phyloP scores from a whole-genome alignment of 2,113 vertebrate genomes.

The Pluvianellus socialis region DNA sequence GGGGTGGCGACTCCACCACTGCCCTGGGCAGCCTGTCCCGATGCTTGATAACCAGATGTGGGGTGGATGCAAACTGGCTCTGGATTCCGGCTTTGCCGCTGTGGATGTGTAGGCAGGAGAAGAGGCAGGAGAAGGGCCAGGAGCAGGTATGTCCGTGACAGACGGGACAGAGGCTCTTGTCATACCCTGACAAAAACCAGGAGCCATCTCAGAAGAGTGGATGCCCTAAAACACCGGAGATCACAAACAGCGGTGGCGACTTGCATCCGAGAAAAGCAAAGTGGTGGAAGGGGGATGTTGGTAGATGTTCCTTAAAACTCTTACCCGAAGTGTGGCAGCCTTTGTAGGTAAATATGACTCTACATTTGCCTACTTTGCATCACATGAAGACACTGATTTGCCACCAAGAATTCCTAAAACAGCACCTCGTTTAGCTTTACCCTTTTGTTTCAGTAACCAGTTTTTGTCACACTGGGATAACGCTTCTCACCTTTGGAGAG shows the following conservation, averaged over 20 bases:
- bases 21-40: too few species aligned
- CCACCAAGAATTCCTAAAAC: background rate
- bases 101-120: background rate
- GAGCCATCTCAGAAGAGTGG: background rate
- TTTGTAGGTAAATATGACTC: background rate
- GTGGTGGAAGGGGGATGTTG: rapidly evolving
- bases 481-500: background rate
- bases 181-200: background rate
- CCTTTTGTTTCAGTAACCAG: background rate
- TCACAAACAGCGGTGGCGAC: background rate
- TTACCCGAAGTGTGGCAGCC: background rate
- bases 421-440: background rate
- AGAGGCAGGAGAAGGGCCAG: background rate
- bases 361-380: background rate
- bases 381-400: background rate
- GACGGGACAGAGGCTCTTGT: background rate
- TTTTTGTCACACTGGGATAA: background rate
- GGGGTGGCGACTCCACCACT: too few species aligned
- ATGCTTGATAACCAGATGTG: too few species aligned
- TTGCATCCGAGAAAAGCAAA: background rate
- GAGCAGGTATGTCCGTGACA: background rate
- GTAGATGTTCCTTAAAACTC: background rate
- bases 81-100: background rate
- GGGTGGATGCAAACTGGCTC: background rate
- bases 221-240: background rate